Conservation (phyloP, 2,797 vertebrate genomes). For the Acanthurus lineatus region DNA sequence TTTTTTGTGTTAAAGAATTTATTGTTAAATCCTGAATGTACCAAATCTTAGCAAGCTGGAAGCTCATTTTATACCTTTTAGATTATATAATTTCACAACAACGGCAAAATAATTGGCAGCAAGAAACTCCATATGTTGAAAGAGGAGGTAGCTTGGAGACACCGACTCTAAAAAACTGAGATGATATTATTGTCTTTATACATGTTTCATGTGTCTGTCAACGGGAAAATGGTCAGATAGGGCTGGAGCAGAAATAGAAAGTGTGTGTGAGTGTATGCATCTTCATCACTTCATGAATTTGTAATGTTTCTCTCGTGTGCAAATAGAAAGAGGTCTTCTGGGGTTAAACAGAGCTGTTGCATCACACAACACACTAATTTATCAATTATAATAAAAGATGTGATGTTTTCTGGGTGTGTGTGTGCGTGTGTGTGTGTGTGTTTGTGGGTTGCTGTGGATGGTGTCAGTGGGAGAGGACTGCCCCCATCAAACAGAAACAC, state of each 20-base stretch:
- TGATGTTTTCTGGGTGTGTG: slow-evolving; percentile 12
- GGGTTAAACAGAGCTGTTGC: slow-evolving; percentile 42
- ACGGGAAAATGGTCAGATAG: slow-evolving; percentile 14
- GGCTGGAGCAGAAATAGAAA: slow-evolving; percentile 27
- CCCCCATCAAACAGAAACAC: slow-evolving; percentile 50
- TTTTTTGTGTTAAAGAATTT: not conserved
- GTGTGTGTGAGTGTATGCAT: not conserved
- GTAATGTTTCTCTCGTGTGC: slow-evolving; percentile 8
- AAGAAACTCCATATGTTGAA: slow-evolving; percentile 20
- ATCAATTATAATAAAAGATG: slow-evolving; percentile 39
- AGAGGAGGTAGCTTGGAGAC: slow-evolving; percentile 25
- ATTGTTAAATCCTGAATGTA: slow-evolving; percentile 9
- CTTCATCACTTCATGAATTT: slow-evolving; percentile 24
- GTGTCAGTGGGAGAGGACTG: slow-evolving; percentile 37
- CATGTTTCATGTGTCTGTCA: not conserved
- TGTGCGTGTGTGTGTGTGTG: slow-evolving; percentile 1
- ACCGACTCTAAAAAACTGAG: slow-evolving; percentile 22
- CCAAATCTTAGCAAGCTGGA: not conserved
- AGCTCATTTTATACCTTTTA: not conserved
- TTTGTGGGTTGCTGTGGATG: slow-evolving; percentile 3
- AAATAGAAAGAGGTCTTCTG: slow-evolving; percentile 22
- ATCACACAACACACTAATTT: slow-evolving; percentile 34
- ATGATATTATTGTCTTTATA: slow-evolving; percentile 14
- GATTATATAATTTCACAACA: slow-evolving; percentile 5
- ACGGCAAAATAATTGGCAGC: not conserved